Evolutionary conservation across 2,797 vertebrate species (phyloP).

Genomic region (Crenuchus spilurus): DNA sequence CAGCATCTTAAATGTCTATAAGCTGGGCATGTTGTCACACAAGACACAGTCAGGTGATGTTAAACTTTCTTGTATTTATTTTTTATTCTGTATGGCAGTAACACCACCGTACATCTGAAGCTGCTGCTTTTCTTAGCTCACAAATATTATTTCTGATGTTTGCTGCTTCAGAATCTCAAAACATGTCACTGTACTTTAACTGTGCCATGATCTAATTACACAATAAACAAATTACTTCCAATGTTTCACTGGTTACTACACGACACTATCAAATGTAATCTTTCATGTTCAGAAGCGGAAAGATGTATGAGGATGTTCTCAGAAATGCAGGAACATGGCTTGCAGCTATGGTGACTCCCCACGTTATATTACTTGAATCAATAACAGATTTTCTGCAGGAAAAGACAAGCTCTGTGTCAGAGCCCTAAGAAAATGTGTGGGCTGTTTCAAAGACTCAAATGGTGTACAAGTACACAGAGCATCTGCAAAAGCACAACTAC

Average conservation of each 20-base stretch:
- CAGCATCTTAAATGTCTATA: too few relatives aligned
- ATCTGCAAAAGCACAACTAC: neutral
- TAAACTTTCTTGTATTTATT: too few relatives aligned
- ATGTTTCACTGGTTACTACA: neutral
- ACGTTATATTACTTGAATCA: slow-evolving; percentile 13
- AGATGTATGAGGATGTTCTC: neutral
- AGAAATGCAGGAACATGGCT: slow-evolving; percentile 1
- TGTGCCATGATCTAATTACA: too few relatives aligned
- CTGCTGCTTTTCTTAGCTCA: too few relatives aligned
- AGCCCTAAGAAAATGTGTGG: neutral
- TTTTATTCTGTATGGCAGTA: too few relatives aligned
- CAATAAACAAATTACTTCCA: too few relatives aligned
- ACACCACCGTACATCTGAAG: too few relatives aligned
- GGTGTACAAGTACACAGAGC: neutral
- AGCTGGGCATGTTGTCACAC: too few relatives aligned
- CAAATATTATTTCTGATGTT: too few relatives aligned
- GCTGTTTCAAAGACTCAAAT: neutral
- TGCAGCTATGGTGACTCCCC: slow-evolving; percentile 30
- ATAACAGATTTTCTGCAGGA: slow-evolving; percentile 16
- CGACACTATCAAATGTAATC: slow-evolving; percentile 32
- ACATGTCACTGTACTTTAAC: too few relatives aligned
- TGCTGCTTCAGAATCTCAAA: too few relatives aligned
- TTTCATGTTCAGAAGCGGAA: slow-evolving; percentile 18
- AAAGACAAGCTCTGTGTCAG: slow-evolving; percentile 4
- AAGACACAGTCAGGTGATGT: too few relatives aligned